Conservation (phyloP, 2,888 invertebrate species). For the Baccha elongata region DNA sequence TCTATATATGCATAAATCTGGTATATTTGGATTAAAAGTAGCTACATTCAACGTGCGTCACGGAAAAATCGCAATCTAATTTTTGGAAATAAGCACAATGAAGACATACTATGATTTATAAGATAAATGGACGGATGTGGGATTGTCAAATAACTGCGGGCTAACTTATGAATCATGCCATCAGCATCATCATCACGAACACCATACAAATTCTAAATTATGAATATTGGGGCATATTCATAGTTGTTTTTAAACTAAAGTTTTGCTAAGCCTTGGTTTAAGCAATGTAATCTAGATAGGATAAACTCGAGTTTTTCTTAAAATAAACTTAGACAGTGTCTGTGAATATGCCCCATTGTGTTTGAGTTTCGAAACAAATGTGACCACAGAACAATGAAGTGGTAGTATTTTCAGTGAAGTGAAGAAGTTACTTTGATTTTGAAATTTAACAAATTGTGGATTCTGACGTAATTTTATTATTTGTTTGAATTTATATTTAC, state of each 20-base stretch:
- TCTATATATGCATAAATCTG: not conserved
- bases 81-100: constrained; percentile 23
- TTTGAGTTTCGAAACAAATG: not conserved
- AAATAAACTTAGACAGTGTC: too few species aligned
- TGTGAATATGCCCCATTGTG: constrained; percentile 18
- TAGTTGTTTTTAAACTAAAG: too few species aligned
- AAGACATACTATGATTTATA: constrained; percentile 9
- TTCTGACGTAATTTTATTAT: not conserved
- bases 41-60: not conserved
- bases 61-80: constrained; percentile 32
- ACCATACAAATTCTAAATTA: constrained; percentile 28
- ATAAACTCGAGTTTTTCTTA: too few species aligned
- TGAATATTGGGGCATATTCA: too few species aligned
- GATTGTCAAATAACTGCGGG: constrained; percentile 35
- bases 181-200: constrained; percentile 22
- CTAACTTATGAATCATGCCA: constrained; percentile 47
- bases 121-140: constrained; percentile 9
- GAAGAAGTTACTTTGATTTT: not conserved
- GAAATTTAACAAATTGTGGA: not conserved
- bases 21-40: not conserved
- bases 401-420: too few species aligned
- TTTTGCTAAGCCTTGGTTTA: too few species aligned
- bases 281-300: too few species aligned
- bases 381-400: too few species aligned
- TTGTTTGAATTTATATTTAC: too few species aligned